Percentiles rank a stretch among this genome's conserved stretches.
Conservation (phyloP, 2,797 vertebrate genomes). For the Gymnopithys bicolor region DNA sequence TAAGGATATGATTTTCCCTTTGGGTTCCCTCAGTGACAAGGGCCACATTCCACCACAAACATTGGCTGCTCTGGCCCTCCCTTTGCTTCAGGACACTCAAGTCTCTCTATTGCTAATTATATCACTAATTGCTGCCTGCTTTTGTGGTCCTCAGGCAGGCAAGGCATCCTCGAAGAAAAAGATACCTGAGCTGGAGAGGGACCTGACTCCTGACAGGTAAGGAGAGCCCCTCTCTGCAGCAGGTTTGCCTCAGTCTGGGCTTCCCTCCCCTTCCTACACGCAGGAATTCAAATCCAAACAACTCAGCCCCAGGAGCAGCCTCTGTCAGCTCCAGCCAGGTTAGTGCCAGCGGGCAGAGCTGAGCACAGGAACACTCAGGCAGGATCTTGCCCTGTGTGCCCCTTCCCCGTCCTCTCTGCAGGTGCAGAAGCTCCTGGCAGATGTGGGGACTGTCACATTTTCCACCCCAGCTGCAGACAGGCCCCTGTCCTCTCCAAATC, state of each 20-base stretch:
- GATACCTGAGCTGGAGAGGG: slow-evolving; percentile 75
- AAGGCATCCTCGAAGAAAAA: slow-evolving; percentile 54
- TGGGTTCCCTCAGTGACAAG: neutral
- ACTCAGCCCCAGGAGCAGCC: neutral
- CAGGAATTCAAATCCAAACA: neutral
- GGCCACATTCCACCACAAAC: neutral
- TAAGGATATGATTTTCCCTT: neutral
- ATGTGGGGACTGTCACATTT: neutral
- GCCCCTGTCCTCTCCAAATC: neutral
- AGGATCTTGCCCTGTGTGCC: neutral
- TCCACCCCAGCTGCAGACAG: neutral
- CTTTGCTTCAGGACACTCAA: neutral
- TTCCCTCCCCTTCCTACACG: neutral
- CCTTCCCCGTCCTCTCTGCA: neutral
- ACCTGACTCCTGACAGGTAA: slow-evolving; percentile 86
- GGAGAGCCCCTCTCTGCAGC: neutral
- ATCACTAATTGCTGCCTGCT: neutral
- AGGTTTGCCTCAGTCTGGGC: neutral
- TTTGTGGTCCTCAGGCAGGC: slow-evolving; percentile 65
- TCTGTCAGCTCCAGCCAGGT: neutral
- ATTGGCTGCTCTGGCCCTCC: neutral
- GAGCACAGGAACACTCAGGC: accelerated
- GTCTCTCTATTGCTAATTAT: neutral
- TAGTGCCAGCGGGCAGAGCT: neutral
- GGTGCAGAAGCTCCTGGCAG: neutral